phyloP scores from a whole-genome alignment of 2,113 vertebrate genomes.

The Megalops atlanticus region DNA sequence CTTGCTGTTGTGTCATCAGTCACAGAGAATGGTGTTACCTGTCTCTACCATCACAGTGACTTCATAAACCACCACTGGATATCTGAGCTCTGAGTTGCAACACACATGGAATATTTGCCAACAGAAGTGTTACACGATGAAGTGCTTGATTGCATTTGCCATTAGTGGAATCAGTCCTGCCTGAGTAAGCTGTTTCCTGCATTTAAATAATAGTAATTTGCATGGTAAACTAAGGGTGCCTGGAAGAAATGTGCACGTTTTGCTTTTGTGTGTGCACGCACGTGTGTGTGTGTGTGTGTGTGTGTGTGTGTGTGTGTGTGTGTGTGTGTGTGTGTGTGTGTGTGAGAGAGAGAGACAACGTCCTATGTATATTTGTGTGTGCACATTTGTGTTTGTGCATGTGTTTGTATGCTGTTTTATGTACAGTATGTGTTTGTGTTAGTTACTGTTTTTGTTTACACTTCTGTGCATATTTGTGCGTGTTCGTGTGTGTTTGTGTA shows the following conservation, averaged over 20 bases:
- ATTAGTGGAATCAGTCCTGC: slow-evolving; percentile 52
- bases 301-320: too few species aligned
- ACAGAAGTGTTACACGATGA: slow-evolving; percentile 29
- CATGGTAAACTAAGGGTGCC: slow-evolving; percentile 42
- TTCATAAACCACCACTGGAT: too few species aligned
- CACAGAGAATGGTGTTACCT: too few species aligned
- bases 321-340: too few species aligned
- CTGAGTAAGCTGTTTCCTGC: slow-evolving; percentile 40
- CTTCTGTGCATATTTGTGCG: too few species aligned
- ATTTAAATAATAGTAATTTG: slow-evolving; percentile 53
- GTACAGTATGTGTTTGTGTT: slow-evolving; percentile 2
- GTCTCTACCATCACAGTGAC: too few species aligned
- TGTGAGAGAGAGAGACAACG: too few species aligned
- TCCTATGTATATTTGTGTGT: too few species aligned
- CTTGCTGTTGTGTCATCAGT: too few species aligned
- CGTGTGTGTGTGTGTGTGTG: not conserved
- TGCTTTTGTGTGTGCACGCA: not conserved
- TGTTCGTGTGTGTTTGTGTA: slow-evolving; percentile 12
- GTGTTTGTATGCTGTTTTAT: slow-evolving; percentile 9
- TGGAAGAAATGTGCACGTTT: slow-evolving; percentile 37
- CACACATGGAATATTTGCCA: too few species aligned
- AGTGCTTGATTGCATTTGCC: slow-evolving; percentile 51
- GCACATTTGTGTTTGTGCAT: not conserved
- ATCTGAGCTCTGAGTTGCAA: too few species aligned
- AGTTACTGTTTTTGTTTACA: slow-evolving; percentile 6